Evolutionary conservation across 2,888 invertebrate species (phyloP).

Genomic region (Drosophila quasianomalipes): DNA sequence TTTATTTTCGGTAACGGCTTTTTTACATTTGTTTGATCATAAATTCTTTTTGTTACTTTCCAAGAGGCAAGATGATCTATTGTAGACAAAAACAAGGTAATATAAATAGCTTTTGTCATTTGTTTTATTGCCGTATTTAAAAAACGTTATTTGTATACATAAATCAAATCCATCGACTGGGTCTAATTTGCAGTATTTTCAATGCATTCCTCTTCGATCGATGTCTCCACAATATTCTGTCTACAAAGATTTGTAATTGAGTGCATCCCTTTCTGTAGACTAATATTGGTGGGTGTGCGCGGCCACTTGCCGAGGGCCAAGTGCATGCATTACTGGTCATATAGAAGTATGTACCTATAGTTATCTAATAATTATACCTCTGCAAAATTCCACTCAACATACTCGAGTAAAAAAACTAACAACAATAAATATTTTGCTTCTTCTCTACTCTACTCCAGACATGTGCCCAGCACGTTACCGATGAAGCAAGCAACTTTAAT

Average conservation of each 20-base stretch:
- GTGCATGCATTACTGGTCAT: conserved; percentile 52
- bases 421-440: conserved; percentile 46
- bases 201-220: conserved; percentile 2
- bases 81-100: background rate
- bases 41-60: background rate
- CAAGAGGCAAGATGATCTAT: background rate
- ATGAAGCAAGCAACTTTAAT: conserved; percentile 75
- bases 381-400: conserved; percentile 57
- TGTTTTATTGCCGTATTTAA: background rate
- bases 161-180: background rate
- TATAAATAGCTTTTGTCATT: background rate
- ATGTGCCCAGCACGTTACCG: conserved; percentile 76
- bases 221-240: conserved; percentile 41
- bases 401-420: conserved; percentile 55
- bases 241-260: conserved; percentile 40
- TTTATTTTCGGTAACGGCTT: too few species aligned
- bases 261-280: conserved; percentile 4
- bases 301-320: conserved; percentile 26
- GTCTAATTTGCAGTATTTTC: background rate
- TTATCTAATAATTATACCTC: conserved; percentile 67
- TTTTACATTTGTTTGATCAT: background rate
- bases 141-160: background rate
- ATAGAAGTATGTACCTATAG: conserved; percentile 54
- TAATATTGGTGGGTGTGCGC: conserved; percentile 13
- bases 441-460: conserved; percentile 53